phyloP scores from a whole-genome alignment of 2,797 vertebrate species.

The Mus caroli region DNA sequence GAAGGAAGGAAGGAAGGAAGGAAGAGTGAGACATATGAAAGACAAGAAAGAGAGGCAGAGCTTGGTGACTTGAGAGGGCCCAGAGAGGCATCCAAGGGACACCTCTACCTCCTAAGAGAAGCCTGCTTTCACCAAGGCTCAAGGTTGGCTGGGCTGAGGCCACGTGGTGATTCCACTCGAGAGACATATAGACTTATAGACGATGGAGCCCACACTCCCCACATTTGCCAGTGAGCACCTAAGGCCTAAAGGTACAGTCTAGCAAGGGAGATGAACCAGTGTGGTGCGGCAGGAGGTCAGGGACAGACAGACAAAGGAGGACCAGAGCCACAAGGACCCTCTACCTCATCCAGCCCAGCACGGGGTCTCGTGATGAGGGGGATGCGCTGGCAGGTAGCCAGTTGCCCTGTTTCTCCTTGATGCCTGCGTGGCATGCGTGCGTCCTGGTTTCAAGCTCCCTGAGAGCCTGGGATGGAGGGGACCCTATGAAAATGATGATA shows the following conservation, averaged over 20 bases:
- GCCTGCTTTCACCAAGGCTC: neutral
- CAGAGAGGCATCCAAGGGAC: neutral
- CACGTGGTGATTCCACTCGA: neutral
- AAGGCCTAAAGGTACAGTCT: neutral
- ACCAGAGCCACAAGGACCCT: neutral
- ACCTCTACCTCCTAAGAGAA: neutral
- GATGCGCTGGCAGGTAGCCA: slow-evolving; percentile 82
- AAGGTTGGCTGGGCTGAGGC: neutral
- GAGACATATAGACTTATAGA: neutral
- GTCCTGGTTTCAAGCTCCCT: slow-evolving; percentile 90
- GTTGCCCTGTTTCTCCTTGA: slow-evolving; percentile 91
- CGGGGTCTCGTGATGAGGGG: slow-evolving; percentile 21
- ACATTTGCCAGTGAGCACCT: neutral
- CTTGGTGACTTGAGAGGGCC: neutral
- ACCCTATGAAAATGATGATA: slow-evolving; percentile 99
- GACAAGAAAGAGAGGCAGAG: neutral
- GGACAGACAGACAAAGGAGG: accelerated
- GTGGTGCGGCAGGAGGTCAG: neutral
- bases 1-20: too few relatives aligned
- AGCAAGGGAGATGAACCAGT: neutral
- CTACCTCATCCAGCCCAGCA: neutral
- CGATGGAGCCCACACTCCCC: neutral
- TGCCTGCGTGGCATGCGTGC: slow-evolving; percentile 81
- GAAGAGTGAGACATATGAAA: accelerated
- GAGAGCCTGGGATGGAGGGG: slow-evolving; percentile 96